phyloP scores from a whole-genome alignment of 2,797 vertebrate genomes.

The Siniperca scherzeri region DNA sequence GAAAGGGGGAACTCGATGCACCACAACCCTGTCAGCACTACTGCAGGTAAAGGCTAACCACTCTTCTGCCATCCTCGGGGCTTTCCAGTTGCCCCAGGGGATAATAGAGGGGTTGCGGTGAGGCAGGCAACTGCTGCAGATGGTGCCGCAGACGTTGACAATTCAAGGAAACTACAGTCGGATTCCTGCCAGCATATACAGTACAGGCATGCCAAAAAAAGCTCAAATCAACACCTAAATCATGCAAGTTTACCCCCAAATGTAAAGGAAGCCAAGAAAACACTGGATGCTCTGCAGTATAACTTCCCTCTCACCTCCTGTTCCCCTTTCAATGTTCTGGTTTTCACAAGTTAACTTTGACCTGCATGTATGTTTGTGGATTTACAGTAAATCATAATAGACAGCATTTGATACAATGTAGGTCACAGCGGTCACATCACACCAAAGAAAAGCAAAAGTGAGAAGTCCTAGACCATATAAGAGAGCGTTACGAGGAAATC shows the following conservation, averaged over 20 bases:
- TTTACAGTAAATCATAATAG: constrained; percentile 35
- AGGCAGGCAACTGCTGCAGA: constrained; percentile 50
- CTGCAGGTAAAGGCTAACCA: constrained; percentile 71
- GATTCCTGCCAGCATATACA: constrained; percentile 64
- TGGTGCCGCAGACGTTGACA: constrained; percentile 29
- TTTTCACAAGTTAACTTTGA: constrained; percentile 35
- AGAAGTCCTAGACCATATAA: constrained; percentile 50
- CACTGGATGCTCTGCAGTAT: neutral
- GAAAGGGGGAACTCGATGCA: constrained; percentile 62
- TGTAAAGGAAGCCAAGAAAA: constrained; percentile 15
- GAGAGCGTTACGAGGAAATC: constrained; percentile 60
- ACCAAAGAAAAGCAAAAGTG: constrained; percentile 51
- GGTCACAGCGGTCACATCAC: constrained; percentile 27
- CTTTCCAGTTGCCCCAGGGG: constrained; percentile 74
- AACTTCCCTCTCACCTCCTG: constrained; percentile 52
- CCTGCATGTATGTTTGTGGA: constrained; percentile 17
- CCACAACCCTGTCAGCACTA: constrained; percentile 69
- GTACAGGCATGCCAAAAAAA: constrained; percentile 27
- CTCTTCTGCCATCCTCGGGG: constrained; percentile 63
- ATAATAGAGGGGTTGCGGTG: constrained; percentile 49
- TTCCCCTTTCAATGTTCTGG: constrained; percentile 40
- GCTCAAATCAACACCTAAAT: constrained; percentile 37
- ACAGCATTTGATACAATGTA: constrained; percentile 23
- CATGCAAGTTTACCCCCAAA: constrained; percentile 32
- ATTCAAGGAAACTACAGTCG: constrained; percentile 64